Evolutionary conservation across 2,113 vertebrate species (phyloP).

Genomic region (Ctenomys sociabilis): DNA sequence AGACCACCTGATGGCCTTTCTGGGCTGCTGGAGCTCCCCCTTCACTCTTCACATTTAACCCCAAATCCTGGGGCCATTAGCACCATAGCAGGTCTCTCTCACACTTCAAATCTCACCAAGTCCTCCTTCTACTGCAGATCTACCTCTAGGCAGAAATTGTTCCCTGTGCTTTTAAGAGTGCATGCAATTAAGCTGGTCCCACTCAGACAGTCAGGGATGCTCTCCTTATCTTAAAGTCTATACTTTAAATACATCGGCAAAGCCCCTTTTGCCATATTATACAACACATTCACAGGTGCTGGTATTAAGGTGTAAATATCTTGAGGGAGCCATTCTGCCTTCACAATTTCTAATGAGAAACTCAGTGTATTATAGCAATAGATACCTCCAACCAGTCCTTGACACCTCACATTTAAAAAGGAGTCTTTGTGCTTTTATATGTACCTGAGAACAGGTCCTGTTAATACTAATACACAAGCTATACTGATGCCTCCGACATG

Average conservation of each 20-base stretch:
- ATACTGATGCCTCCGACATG: neutral
- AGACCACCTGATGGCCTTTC: neutral
- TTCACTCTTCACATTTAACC: neutral
- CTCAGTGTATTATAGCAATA: neutral
- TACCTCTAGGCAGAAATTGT: neutral
- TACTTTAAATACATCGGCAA: neutral
- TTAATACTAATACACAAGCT: conserved; percentile 16
- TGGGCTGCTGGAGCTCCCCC: neutral
- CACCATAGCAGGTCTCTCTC: neutral
- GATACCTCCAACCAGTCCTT: neutral
- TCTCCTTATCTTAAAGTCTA: neutral
- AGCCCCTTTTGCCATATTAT: neutral
- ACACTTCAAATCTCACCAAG: neutral
- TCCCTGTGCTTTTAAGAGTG: neutral
- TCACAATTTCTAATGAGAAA: conserved; percentile 18
- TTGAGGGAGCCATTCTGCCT: neutral
- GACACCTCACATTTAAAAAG: neutral
- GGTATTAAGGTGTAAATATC: neutral
- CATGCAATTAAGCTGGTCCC: neutral
- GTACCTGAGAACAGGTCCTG: neutral
- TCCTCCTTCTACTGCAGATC: neutral
- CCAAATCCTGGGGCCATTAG: too few relatives aligned
- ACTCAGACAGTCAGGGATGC: neutral
- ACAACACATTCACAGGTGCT: neutral
- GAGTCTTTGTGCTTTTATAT: neutral